Conservation (phyloP, 1,140 invertebrate genomes). For the Drosophila sproati region DNA sequence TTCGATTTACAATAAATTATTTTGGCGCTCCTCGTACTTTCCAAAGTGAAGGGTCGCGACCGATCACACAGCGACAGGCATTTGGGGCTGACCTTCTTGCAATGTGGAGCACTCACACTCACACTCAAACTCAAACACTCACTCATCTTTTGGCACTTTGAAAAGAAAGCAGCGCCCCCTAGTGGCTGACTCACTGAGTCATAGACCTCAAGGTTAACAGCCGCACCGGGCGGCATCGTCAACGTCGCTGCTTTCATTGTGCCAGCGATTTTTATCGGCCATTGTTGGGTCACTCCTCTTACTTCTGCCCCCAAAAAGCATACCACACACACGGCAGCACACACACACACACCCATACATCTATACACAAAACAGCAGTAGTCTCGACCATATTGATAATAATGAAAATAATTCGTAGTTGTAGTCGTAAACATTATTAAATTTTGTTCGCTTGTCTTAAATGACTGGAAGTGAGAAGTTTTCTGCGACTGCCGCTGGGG, state of each 20-base stretch:
- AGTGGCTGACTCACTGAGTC: constrained; percentile 62
- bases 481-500: constrained; percentile 25
- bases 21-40: constrained; percentile 67
- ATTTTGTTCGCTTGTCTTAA: constrained; percentile 57
- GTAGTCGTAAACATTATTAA: constrained; percentile 75
- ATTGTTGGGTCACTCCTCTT: constrained; percentile 53
- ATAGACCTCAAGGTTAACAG: constrained; percentile 83
- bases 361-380: constrained; percentile 26
- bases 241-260: constrained; percentile 46
- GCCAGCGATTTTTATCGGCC: constrained; percentile 71
- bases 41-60: constrained; percentile 71
- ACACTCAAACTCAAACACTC: constrained; percentile 1
- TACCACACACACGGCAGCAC: constrained; percentile 24
- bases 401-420: constrained; percentile 80
- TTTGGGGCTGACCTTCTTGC: constrained; percentile 61
- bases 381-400: constrained; percentile 63
- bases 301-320: constrained; percentile 13
- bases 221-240: constrained; percentile 44
- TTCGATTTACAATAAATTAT: constrained; percentile 78
- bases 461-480: constrained; percentile 49
- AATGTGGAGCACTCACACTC: constrained; percentile 58
- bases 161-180: constrained; percentile 67
- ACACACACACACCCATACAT: background rate
- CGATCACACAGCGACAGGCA: constrained; percentile 2
- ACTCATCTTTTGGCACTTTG: constrained; percentile 50